Percentiles rank a stretch among this genome's conserved stretches.
These are phyloP conservation scores for Porphyrio hochstetteri DNA, from an alignment of 2,113 vertebrate species.

Conservation along the genomic window DNA sequence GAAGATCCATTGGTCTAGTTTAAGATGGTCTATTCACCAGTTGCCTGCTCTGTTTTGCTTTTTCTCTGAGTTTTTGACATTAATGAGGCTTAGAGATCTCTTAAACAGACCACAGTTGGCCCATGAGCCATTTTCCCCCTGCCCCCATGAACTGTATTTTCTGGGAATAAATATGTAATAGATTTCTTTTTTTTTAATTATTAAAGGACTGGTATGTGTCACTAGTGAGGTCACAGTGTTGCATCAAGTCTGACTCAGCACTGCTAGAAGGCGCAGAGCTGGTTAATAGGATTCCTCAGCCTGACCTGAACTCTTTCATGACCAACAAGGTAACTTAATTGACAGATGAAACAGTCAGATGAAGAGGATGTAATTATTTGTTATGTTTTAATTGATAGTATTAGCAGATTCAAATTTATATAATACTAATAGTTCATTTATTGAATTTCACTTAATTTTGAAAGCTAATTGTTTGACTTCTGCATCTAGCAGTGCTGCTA, in stretches of 20 bases:
- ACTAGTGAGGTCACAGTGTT: slow-evolving; percentile 92
- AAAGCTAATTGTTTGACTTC: not conserved
- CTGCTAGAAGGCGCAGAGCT: slow-evolving; percentile 92
- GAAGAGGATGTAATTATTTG: not conserved
- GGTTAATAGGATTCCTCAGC: slow-evolving; percentile 86
- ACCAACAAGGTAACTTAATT: slow-evolving; percentile 82
- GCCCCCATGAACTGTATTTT: not conserved
- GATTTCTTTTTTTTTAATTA: not conserved
- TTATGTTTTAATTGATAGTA: not conserved
- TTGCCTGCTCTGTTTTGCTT: not conserved
- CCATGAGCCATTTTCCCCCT: not conserved
- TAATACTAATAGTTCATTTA: not conserved
- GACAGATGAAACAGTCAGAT: not conserved
- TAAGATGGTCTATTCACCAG: not conserved
- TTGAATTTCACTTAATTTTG: not conserved
- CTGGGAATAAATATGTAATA: not conserved
- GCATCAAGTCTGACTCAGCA: slow-evolving; percentile 82
- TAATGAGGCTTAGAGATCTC: not conserved
- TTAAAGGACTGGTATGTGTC: slow-evolving; percentile 92
- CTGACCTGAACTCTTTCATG: slow-evolving; percentile 86
- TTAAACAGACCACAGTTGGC: not conserved
- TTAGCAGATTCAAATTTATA: not conserved
- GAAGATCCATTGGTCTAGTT: not conserved
- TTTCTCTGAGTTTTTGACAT: not conserved
- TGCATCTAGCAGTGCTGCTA: not conserved